Evolutionary conservation across 1,140 invertebrate genomes (phyloP).

Genomic region (Drosophila lacteicornis): DNA sequence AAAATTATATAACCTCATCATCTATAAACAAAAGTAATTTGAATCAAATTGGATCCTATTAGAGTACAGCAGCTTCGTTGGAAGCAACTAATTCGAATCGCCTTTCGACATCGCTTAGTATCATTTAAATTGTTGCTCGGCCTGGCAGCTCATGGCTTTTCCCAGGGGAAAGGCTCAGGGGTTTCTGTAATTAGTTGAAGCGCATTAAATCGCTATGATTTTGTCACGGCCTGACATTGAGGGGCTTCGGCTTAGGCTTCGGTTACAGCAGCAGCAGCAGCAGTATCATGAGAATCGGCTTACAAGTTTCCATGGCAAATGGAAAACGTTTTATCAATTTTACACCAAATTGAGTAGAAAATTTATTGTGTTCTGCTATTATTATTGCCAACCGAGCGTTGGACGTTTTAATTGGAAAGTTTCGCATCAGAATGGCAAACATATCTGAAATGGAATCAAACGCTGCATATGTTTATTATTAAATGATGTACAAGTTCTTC

Average conservation of each 20-base stretch:
- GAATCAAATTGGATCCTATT: not conserved
- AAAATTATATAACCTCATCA: too few species aligned
- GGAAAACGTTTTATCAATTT: conserved; percentile 45
- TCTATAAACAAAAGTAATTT: too few species aligned
- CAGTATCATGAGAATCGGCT: conserved; percentile 32
- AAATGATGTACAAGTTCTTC: conserved; percentile 7
- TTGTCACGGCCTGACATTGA: conserved; percentile 59
- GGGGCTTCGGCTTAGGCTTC: conserved; percentile 17
- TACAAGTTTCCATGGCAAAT: conserved; percentile 50
- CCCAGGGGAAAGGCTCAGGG: conserved; percentile 7
- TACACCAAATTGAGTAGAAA: conserved; percentile 27
- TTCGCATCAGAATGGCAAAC: conserved; percentile 23
- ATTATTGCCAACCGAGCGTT: not conserved
- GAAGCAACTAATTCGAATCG: conserved; percentile 5
- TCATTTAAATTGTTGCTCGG: conserved; percentile 38
- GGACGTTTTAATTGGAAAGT: conserved; percentile 60
- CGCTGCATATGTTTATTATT: conserved; percentile 7
- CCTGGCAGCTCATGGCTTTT: conserved; percentile 34
- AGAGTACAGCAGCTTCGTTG: not conserved
- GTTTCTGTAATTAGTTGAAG: conserved; percentile 57
- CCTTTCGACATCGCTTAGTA: conserved; percentile 22
- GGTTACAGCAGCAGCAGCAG: not conserved
- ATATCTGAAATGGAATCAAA: conserved; percentile 69
- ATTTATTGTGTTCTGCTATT: not conserved
- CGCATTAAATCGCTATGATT: conserved; percentile 62